Percentiles rank a stretch among this genome's conserved stretches.
Conservation (phyloP, 2,888 invertebrate genomes). For the Noctua pronuba region DNA sequence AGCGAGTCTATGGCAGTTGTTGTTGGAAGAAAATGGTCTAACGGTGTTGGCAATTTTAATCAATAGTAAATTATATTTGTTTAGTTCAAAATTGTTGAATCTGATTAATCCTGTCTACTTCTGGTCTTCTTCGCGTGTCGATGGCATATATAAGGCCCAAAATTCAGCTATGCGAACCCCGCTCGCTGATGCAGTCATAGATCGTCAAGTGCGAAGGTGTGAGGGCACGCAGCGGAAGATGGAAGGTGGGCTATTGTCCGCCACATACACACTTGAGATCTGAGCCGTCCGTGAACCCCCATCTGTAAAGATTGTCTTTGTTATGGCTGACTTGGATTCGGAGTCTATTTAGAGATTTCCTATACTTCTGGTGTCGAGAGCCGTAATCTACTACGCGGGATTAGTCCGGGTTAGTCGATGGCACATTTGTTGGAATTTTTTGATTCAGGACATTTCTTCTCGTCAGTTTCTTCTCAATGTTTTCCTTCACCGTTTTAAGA, state of each 20-base stretch:
- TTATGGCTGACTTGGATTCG: background rate
- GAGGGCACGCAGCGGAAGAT: background rate
- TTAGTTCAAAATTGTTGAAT: background rate
- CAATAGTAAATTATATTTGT: background rate
- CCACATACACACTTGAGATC: background rate
- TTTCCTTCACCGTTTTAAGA: background rate
- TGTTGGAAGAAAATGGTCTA: background rate
- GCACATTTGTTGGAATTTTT: background rate
- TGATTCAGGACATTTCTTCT: background rate
- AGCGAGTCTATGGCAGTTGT: background rate
- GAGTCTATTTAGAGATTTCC: background rate
- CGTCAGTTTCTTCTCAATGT: background rate
- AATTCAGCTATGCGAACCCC: background rate
- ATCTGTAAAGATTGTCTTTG: background rate
- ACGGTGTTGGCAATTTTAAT: constrained; percentile 15
- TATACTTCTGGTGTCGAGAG: background rate
- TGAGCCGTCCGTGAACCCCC: background rate
- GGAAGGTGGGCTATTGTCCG: background rate
- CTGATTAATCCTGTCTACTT: background rate
- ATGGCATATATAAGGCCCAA: background rate
- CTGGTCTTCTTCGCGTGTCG: background rate
- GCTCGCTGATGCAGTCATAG: background rate
- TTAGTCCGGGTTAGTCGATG: background rate
- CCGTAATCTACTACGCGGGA: background rate
- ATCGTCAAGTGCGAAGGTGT: background rate